Conservation (phyloP, 2,113 vertebrate species). For the Sylvicapra grimmia region DNA sequence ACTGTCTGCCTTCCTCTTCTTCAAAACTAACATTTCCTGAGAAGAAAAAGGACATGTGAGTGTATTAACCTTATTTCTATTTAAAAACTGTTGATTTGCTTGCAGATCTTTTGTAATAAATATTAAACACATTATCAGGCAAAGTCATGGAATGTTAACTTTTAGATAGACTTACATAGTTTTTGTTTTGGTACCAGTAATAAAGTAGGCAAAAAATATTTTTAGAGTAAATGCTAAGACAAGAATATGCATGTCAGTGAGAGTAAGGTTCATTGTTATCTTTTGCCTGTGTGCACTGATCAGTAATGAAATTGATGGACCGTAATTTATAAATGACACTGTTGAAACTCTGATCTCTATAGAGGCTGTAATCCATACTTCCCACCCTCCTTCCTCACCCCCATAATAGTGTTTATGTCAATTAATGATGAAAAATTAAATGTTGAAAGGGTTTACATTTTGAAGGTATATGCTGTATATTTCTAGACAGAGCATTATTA, state of each 20-base stretch:
- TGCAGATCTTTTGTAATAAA: neutral
- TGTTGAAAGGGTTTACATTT: conserved; percentile 70
- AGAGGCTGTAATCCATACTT: conserved; percentile 18
- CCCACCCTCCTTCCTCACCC: neutral
- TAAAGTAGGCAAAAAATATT: neutral
- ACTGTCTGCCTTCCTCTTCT: conserved; percentile 61
- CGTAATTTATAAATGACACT: conserved; percentile 73
- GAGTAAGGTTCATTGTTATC: neutral
- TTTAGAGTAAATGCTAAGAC: neutral
- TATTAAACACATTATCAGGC: neutral
- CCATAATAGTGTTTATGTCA: conserved; percentile 69
- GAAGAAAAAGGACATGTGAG: neutral
- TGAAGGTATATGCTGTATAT: conserved; percentile 72
- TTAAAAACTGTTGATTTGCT: neutral
- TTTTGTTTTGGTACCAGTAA: neutral
- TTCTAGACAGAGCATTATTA: conserved; percentile 70
- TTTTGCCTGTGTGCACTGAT: neutral
- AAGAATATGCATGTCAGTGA: neutral
- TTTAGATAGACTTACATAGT: neutral
- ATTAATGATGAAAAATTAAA: conserved; percentile 72
- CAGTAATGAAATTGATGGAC: conserved; percentile 68
- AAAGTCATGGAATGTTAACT: neutral
- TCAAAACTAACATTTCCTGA: conserved; percentile 57
- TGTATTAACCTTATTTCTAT: neutral
- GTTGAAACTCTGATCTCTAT: conserved; percentile 65